phyloP scores from a whole-genome alignment of 1,140 invertebrate genomes.

The Acromyrmex heyeri region DNA sequence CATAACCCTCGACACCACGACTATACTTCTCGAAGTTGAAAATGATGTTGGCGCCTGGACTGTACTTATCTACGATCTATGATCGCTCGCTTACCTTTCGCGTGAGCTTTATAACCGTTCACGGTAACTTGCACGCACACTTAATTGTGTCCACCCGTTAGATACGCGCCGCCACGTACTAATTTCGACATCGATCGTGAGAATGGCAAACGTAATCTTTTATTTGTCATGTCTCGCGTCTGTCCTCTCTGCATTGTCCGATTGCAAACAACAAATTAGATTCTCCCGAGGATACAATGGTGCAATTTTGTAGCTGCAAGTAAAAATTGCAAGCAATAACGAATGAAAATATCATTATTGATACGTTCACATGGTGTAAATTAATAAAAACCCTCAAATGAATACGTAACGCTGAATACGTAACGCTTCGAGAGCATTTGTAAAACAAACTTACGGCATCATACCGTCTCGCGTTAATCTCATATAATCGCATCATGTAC shows the following conservation, averaged over 20 bases:
- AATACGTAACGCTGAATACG: neutral
- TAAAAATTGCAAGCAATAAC: neutral
- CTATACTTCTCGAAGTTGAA: slow-evolving; percentile 47
- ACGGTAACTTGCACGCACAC: slow-evolving; percentile 23
- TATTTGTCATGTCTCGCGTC: slow-evolving; percentile 16
- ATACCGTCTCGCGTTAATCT: slow-evolving; percentile 41
- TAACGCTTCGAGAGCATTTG: neutral
- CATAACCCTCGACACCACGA: slow-evolving; percentile 55
- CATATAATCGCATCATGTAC: slow-evolving; percentile 29
- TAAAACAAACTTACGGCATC: slow-evolving; percentile 26
- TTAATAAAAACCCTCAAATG: neutral
- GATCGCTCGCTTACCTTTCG: slow-evolving; percentile 66
- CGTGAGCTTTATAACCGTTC: slow-evolving; percentile 46
- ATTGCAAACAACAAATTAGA: slow-evolving; percentile 8
- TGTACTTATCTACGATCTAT: slow-evolving; percentile 75
- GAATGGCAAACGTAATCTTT: slow-evolving; percentile 43
- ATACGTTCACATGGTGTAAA: neutral
- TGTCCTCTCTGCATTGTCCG: slow-evolving; percentile 20
- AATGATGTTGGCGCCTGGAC: slow-evolving; percentile 69
- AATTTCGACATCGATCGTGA: slow-evolving; percentile 61
- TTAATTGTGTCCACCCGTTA: slow-evolving; percentile 43
- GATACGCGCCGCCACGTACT: slow-evolving; percentile 13
- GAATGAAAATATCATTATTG: neutral
- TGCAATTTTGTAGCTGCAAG: neutral
- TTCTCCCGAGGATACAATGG: neutral